Conservation (phyloP, 2,113 vertebrate species). For the Istiophorus platypterus region DNA sequence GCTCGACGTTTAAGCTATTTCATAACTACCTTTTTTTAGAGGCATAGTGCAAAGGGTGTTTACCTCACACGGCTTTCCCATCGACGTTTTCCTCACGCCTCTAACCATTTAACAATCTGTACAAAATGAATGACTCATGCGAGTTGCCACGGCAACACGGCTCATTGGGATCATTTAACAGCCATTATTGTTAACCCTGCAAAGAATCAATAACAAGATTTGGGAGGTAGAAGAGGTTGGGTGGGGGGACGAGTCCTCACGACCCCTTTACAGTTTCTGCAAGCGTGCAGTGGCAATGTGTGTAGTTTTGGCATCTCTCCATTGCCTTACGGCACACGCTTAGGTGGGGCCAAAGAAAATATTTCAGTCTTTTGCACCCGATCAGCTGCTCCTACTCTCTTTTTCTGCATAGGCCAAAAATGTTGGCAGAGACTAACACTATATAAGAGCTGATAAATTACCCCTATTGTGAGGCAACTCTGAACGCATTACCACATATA, state of each 20-base stretch:
- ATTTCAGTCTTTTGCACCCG: slow-evolving; percentile 69
- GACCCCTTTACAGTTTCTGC: slow-evolving; percentile 55
- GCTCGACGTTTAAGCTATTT: slow-evolving; percentile 37
- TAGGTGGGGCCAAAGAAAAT: slow-evolving; percentile 84
- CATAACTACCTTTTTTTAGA: slow-evolving; percentile 22
- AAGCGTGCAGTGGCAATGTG: slow-evolving; percentile 50
- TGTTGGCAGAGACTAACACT: slow-evolving; percentile 19
- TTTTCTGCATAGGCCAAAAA: slow-evolving; percentile 7
- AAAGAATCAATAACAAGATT: slow-evolving; percentile 76
- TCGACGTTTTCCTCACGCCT: slow-evolving; percentile 56
- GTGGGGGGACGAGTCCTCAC: slow-evolving; percentile 36
- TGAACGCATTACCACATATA: slow-evolving; percentile 23
- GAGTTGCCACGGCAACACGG: slow-evolving; percentile 76
- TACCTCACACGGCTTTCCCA: slow-evolving; percentile 54
- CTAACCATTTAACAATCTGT: slow-evolving; percentile 67
- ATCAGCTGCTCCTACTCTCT: slow-evolving; percentile 40
- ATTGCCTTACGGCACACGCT: slow-evolving; percentile 76
- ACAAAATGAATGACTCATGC: slow-evolving; percentile 79
- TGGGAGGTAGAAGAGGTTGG: slow-evolving; percentile 42
- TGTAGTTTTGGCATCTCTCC: slow-evolving; percentile 76
- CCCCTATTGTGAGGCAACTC: slow-evolving; percentile 19
- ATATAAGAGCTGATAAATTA: slow-evolving; percentile 39
- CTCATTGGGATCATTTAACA: slow-evolving; percentile 77
- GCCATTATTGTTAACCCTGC: slow-evolving; percentile 72
- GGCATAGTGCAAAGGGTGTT: slow-evolving; percentile 56